Conservation (phyloP, 2,888 invertebrate genomes). For the Amblyteles armatorius region DNA sequence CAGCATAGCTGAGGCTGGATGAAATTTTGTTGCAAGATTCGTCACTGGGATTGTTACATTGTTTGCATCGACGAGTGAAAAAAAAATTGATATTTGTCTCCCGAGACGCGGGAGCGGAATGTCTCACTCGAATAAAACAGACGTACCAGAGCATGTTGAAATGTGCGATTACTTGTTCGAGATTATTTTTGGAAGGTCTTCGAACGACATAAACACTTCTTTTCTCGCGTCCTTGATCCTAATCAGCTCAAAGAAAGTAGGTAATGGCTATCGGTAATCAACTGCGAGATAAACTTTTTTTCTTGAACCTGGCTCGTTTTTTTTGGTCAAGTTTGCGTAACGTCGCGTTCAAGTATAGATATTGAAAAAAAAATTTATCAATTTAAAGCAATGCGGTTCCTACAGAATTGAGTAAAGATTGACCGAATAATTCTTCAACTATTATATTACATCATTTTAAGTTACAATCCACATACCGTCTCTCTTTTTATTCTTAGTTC, state of each 20-base stretch:
- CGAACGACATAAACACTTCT: background rate
- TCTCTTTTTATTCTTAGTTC: slow-evolving; percentile 44
- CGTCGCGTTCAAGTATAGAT: background rate
- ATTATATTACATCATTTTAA: slow-evolving; percentile 50
- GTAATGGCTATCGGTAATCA: background rate
- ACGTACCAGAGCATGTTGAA: background rate
- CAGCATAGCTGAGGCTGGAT: background rate
- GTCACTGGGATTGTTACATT: background rate
- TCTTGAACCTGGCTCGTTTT: background rate
- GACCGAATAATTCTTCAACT: slow-evolving; percentile 41
- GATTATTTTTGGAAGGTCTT: background rate
- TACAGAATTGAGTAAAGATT: background rate
- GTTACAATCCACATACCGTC: slow-evolving; percentile 44
- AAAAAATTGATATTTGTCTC: background rate
- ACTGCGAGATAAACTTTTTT: background rate
- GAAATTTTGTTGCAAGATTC: background rate
- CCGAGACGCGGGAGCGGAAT: background rate
- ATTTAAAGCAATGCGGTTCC: background rate
- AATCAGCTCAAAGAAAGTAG: background rate
- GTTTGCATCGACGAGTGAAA: background rate
- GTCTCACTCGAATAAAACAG: background rate
- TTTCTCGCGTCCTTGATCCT: background rate
- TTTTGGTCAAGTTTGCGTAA: background rate
- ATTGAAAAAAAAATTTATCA: background rate
- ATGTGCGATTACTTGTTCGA: background rate